phyloP scores from a whole-genome alignment of 2,113 vertebrate genomes.

The Erythrocercus mccallii region DNA sequence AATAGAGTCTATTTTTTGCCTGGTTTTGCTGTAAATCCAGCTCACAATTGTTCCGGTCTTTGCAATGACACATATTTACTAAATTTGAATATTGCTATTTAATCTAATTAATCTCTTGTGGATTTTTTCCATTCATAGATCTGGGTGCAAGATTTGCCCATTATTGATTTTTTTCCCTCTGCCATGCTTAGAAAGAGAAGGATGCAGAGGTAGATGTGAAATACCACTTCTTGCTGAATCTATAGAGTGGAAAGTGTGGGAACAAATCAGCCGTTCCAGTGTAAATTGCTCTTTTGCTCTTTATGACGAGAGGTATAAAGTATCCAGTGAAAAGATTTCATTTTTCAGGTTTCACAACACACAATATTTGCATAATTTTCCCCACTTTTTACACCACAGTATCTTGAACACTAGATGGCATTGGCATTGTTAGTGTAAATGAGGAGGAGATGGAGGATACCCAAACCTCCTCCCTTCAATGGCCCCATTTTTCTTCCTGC shows the following conservation, averaged over 20 bases:
- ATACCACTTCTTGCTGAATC: neutral
- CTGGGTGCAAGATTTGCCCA: neutral
- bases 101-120: neutral
- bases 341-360: neutral
- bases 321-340: neutral
- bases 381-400: neutral
- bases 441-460: neutral
- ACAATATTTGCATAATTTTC: neutral
- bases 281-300: neutral
- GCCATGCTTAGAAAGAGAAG: neutral
- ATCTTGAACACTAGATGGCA: constrained; percentile 30
- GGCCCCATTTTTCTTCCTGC: neutral
- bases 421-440: neutral
- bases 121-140: neutral
- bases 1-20: neutral
- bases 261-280: neutral
- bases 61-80: neutral
- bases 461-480: neutral
- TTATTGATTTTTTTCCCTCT: neutral
- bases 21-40: neutral
- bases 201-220: neutral
- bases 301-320: neutral
- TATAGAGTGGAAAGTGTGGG: neutral
- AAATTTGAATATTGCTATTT: neutral
- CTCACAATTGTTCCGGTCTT: neutral